Base-by-base conservation (phyloP, 2,113 vertebrate genomes). In the Myiozetetes cayanensis region DNA sequence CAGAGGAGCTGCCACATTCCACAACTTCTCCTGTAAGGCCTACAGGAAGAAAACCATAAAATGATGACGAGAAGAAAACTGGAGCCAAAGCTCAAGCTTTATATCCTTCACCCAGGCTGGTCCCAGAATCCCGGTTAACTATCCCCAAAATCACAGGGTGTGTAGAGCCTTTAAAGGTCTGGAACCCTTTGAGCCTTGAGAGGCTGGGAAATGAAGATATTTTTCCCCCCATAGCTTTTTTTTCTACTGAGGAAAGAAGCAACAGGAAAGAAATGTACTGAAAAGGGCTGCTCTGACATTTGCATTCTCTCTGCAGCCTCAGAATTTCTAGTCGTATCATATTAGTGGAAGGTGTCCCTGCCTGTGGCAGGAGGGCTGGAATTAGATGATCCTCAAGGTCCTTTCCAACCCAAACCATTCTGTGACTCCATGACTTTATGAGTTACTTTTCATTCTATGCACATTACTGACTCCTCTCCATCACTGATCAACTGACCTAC, bases 1-100 rank as follows among this genome's bases (percentile, higher is more conserved):
- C 7, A 99, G 98, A 14, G 99, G 99, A 37, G 99, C 99, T 3
- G 99, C 99, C 93, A 99, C 98, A 22, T 98, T 99, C 99, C 99
- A 99, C 82, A 99, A 94, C 96, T 99, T 99, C 96, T 99, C 99
- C 95, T 99, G 99, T 89, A 99, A 97, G 61, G 99, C 99, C 99
- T 99, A 50, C 20, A 93, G 46, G 23, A 72, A 80, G 39, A 87
- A 85, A 90, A 35, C 3, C 46, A 66, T 1, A 3, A 52, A 52
- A 46, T 5, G 0, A 77, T 23, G 46, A 52, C 21, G 94, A 46
- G 19, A 71, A 82, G 35, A 87, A 85, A 90, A 31, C 3, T 25
- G n/a, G 4, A 75, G 56, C 37, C 66, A 82, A 52, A 75, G 39
- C 31, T 79, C 30, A 37, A 55, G 73, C 19, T 43, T 30, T 43